phyloP scores from a whole-genome alignment of 1,140 invertebrate species.

The Anastrepha obliqua region DNA sequence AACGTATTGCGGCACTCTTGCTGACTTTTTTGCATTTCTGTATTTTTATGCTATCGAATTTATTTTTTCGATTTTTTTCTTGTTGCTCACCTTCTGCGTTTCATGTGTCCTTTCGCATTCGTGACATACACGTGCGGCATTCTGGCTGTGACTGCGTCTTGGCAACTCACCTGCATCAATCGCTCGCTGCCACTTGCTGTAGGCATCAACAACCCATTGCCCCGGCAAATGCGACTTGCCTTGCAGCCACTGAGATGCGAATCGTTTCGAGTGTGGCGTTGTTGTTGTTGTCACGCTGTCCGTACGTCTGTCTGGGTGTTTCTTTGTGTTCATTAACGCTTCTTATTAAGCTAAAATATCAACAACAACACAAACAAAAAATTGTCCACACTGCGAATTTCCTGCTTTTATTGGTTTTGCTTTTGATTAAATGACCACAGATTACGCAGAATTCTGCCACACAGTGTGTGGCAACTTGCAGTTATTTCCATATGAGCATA shows the following conservation, averaged over 20 bases:
- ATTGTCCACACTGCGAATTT: too few species aligned
- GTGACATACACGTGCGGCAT: background rate
- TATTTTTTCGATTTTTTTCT: background rate
- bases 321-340: slow-evolving; percentile 54
- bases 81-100: background rate
- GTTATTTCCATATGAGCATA: background rate
- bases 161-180: background rate
- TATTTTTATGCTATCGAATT: slow-evolving; percentile 3
- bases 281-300: background rate
- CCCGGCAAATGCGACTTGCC: background rate
- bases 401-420: background rate
- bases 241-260: too few species aligned
- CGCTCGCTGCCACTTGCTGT: slow-evolving; percentile 12
- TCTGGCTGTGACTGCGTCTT: background rate
- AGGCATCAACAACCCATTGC: background rate
- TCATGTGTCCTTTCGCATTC: slow-evolving; percentile 11
- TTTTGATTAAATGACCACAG: slow-evolving; percentile 42
- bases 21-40: slow-evolving; percentile 4
- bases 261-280: too few species aligned
- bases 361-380: background rate
- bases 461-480: slow-evolving; percentile 29
- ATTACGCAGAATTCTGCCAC: slow-evolving; percentile 40
- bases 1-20: background rate
- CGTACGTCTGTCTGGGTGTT: background rate
- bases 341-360: slow-evolving; percentile 13